Evolutionary conservation across 2,797 vertebrate species (phyloP), one percentile per base, ranked within the genome.

Genomic region (Helicolenus hilgendorfi): DNA sequence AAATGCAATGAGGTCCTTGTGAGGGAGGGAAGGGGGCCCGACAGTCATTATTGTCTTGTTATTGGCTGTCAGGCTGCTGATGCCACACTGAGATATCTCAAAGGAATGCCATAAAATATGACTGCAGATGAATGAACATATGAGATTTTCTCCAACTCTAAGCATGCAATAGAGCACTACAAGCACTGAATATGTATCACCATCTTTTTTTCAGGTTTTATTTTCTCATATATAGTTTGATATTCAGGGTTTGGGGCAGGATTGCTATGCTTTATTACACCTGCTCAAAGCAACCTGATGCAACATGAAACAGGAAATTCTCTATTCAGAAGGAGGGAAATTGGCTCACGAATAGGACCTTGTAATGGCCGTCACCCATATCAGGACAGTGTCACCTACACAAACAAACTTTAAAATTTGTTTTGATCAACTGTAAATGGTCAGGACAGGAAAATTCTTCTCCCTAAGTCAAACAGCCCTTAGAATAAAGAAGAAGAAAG

Each of bases 41-140:
- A 81, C 74, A 87, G 75, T 89, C 84, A 88, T 92, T 85, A 85
- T 68, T 70, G 74, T 65, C 92, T 77, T 86, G 84, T 91, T 92
- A 89, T 73, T 77, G 77, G 71, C 70, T 84, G 91, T 76, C 85
- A 84, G 78, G 72, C 24, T 49, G 35, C 72, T 41, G 56, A 78
- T 87, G 76, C 78, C 84, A 67, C 72, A 58, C 60, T 55, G 56
- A 85, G 81, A 89, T 10, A 5, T 59, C 74, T 69, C 72, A 64
- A 74, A 78, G 15, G 11, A 41, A 26, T 62, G 79, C 67, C 55
- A 72, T 49, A 35, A 83, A 87, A 82, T 76, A 27, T 60, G 58
- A 73, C 14, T 45, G 65, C 79, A 64, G 64, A 81, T 11, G 68
- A 83, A 35, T 36, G 22, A 85, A 72, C 55, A 75, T 14, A 5